These are phyloP conservation scores for Ptyas mucosa DNA, from an alignment of 2,113 vertebrate species.

Conservation along the genomic window DNA sequence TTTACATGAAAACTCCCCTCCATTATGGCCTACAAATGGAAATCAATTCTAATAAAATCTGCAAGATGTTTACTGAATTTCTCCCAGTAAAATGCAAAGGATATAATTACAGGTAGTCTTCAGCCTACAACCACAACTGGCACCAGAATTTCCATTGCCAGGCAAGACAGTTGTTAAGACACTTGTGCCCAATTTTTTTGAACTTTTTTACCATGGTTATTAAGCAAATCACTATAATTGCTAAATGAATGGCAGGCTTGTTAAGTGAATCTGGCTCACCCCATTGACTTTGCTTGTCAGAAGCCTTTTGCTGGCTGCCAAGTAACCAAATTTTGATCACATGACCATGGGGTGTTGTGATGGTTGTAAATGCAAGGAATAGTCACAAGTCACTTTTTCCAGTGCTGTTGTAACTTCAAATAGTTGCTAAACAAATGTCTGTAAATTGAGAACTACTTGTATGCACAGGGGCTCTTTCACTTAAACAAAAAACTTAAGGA, in stretches of 20 bases:
- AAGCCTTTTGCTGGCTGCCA: not conserved
- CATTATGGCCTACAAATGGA: not conserved
- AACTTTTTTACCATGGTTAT: not conserved
- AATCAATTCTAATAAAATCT: not conserved
- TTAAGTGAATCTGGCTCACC: not conserved
- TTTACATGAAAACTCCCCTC: not conserved
- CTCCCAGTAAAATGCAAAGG: not conserved
- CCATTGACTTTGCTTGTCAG: not conserved
- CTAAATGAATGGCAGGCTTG: not conserved
- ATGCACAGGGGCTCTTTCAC: not conserved
- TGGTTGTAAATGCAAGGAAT: not conserved
- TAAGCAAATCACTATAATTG: not conserved
- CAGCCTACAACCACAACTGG: not conserved
- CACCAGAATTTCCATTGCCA: not conserved
- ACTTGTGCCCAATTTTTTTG: not conserved
- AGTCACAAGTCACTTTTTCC: not conserved
- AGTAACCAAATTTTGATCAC: not conserved
- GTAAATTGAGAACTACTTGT: not conserved
- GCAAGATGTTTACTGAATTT: not conserved
- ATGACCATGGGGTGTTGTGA: not conserved
- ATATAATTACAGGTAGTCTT: not conserved
- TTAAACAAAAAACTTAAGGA: not conserved
- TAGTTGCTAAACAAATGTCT: not conserved
- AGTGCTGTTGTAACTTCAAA: not conserved
- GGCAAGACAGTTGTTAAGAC: not conserved